Base-by-base conservation (phyloP, 2,113 vertebrate genomes). In the Lucifuga dentata region DNA sequence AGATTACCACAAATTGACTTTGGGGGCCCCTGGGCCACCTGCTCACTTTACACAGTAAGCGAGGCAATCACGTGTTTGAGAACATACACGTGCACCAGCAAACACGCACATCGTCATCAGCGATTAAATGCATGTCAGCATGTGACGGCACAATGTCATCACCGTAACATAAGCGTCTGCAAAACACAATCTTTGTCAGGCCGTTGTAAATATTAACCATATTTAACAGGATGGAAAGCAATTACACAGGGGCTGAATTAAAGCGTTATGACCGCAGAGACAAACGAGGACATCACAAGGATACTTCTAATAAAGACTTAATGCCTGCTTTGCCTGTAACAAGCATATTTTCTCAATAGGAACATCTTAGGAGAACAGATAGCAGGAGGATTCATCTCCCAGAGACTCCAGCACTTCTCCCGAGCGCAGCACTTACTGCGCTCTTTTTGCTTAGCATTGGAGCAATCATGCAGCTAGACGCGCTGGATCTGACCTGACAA, bases 401-500 rank as follows among this genome's bases (percentile, higher is more conserved):
- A 16, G 29, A 24, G 19, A 56, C 61, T 32, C 33, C 29, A 3
- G 1, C 16, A 13, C 24, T 35, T 68, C 46, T 74, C 51, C 52
- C 44, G 32, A 64, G 72, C 45, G 16, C 38, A 76, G 60, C 63
- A 7, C 68, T 80, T 64, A 72, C 53, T 40, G 23, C 52, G 2
- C 73, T n/a, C 50, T 52, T 77, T 52, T 68, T 39, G 55, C 50
- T 36, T 56, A 45, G 52, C 65, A 9, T 62, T 23, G 8, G 44
- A 39, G 82, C 81, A 86, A 82, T 88, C 82, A 86, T 40, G 63
- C 58, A 51, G 58, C 40, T 44, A 43, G 52, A 82, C 61, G 38
- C 29, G 65, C 39, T 15, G 76, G 36, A 67, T 88, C 65, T 84
- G 83, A 84, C 89, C 88, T 88, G 83, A 88, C 89, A 90, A 87